Conservation (phyloP, 2,797 vertebrate genomes). For the Paguma larvata region DNA sequence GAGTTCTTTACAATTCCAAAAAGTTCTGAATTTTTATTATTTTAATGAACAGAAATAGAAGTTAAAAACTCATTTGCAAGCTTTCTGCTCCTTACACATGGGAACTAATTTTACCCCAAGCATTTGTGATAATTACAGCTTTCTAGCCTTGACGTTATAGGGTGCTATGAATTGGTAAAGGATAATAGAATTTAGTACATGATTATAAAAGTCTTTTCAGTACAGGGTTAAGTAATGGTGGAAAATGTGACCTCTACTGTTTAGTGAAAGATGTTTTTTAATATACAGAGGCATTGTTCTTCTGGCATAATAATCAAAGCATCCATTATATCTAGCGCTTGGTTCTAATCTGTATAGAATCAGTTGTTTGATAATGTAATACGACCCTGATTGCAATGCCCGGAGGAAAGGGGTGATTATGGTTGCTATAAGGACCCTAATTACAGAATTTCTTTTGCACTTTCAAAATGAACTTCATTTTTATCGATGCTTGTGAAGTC, state of each 20-base stretch:
- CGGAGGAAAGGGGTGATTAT: background rate
- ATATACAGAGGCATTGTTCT: constrained; percentile 72
- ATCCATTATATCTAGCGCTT: constrained; percentile 64
- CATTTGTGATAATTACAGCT: constrained; percentile 24
- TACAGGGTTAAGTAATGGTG: constrained; percentile 51
- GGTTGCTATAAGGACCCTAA: background rate
- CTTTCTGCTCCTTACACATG: background rate
- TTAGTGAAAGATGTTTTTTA: constrained; percentile 60
- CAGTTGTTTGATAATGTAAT: constrained; percentile 64
- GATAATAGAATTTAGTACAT: constrained; percentile 20
- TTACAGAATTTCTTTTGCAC: constrained; percentile 57
- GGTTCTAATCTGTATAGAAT: constrained; percentile 65
- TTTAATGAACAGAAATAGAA: background rate
- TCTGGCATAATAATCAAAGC: constrained; percentile 65
- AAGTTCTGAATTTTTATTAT: constrained; percentile 22
- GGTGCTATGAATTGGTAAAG: constrained; percentile 46
- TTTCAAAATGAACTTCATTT: constrained; percentile 62
- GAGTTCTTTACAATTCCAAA: background rate
- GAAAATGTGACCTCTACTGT: constrained; percentile 67
- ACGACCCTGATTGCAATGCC: background rate
- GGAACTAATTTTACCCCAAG: background rate
- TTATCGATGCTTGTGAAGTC: constrained; percentile 47
- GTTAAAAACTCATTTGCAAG: background rate
- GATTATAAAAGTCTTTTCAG: constrained; percentile 65
- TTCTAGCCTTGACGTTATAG: constrained; percentile 41